These are phyloP conservation scores for Epizoanthus ramosus DNA, from an alignment of 92 coral and sea anemone species.

Conservation along the genomic window DNA sequence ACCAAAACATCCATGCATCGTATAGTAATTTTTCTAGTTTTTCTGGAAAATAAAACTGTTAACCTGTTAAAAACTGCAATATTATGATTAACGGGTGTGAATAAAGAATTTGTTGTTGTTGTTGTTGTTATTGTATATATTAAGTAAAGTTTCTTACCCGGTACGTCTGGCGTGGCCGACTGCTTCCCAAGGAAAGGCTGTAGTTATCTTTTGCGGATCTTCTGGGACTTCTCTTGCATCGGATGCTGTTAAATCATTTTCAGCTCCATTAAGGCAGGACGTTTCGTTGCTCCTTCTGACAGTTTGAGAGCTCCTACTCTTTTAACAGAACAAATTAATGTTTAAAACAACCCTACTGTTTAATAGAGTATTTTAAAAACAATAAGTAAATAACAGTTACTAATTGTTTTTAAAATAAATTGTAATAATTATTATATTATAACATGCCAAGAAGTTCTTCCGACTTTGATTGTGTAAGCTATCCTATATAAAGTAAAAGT, in stretches of 20 bases:
- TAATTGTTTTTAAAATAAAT: background rate
- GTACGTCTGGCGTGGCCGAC: constrained; percentile 38
- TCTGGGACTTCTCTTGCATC: background rate
- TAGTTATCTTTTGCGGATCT: constrained; percentile 1
- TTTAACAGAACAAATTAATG: background rate
- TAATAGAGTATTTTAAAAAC: background rate
- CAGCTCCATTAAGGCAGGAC: constrained; percentile 3
- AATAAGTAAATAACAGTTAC: background rate
- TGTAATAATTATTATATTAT: background rate
- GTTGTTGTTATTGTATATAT: no score
- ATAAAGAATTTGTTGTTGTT: no score
- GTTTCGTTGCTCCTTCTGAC: constrained; percentile 13
- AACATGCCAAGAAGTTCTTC: background rate
- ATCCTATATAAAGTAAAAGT: no score
- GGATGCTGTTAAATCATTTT: background rate
- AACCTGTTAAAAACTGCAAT: no score
- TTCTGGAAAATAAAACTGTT: no score
- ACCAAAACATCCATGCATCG: no score
- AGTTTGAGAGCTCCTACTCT: constrained; percentile 33
- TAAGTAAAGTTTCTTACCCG: constrained; percentile 4
- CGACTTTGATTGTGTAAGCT: background rate
- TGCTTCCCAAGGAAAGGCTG: constrained; percentile 28
- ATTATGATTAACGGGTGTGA: no score
- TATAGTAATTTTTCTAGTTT: no score
- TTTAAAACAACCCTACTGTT: background rate